Conservation (phyloP, 2,797 vertebrate species). For the Aotus griseimembra region DNA sequence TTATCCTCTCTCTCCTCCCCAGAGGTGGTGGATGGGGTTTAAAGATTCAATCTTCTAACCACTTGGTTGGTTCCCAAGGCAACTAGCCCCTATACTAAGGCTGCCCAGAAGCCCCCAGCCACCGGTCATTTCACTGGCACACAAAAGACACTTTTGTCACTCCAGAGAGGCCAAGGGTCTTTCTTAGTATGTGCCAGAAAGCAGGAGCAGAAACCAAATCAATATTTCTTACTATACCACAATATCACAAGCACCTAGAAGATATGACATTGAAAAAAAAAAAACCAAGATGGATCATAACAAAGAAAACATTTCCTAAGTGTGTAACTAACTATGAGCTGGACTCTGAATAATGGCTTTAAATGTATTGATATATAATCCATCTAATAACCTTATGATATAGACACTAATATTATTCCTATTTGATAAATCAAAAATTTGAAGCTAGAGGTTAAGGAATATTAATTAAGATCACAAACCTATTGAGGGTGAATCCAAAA, state of each 20-base stretch:
- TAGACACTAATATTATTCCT: not conserved
- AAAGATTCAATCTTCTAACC: not conserved
- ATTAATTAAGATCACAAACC: not conserved
- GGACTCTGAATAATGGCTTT: not conserved
- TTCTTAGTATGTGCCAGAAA: not conserved
- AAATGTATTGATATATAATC: not conserved
- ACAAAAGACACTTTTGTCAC: not conserved
- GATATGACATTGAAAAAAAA: not conserved
- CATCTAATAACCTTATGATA: not conserved
- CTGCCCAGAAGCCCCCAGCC: not conserved
- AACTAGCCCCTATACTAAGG: not conserved
- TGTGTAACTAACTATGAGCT: not conserved
- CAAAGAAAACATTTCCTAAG: conserved; percentile 31
- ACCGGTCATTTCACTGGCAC: not conserved
- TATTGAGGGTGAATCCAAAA: not conserved
- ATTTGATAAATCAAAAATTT: conserved; percentile 6
- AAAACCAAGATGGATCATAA: conserved; percentile 17
- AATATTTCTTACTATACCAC: not conserved
- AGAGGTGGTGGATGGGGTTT: not conserved
- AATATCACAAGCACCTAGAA: not conserved
- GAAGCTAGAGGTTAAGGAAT: not conserved
- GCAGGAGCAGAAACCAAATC: not conserved
- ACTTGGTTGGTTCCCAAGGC: not conserved
- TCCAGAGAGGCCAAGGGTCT: not conserved
- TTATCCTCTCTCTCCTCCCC: not conserved